Evolutionary conservation across 2,888 invertebrate genomes (phyloP), one percentile per base, ranked within the genome.

Genomic region (Nipponacmea schrenckii): DNA sequence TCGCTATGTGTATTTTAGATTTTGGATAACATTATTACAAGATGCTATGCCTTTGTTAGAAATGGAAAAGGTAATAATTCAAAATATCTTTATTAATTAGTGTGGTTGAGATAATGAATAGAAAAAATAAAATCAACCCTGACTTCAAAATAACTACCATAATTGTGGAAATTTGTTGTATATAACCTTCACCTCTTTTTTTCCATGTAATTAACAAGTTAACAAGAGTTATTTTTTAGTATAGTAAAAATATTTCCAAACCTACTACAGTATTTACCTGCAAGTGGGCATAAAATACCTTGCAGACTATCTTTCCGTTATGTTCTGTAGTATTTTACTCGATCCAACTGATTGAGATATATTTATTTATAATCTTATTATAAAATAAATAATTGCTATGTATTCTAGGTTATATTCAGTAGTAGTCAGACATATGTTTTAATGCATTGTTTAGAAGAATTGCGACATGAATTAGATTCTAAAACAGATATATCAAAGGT

Each of bases 21-120:
- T 97, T 87, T 96, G 96, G 95, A 92, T 93, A 68, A 94, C 94
- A 1, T 89, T 97, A 17, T 90, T 97, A 1, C 91, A 93, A 67
- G 96, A 97, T 89, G 92, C 95, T 0, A 90, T 96, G 63, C 95
- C 96, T 0, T 89, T 97, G 0, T 89, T 97, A 20, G 95, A 96
- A 88, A 92, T 93, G 0, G 92, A 94, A 79, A 93, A 94, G 80
- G 87, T 87, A 73, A 78, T 81, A 66, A 67, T 17, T 26, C n/a
- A n/a, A n/a, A 7, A 2, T 39, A 39, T 8, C 8, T 39, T 1
- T 39, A 5, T 39, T 39, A 39, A 8, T 39, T 8, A 39, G 10
- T 8, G 8, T 8, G 10, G 8, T 7, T 39, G 10, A 8, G 7
- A 8, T 39, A 39, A 39, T 5, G 8, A 8, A 10, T 31, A 31